Percentiles rank a stretch among this genome's conserved stretches.
Evolutionary conservation across 1,140 invertebrate species (phyloP).

Genomic region (Cepaea nemoralis): DNA sequence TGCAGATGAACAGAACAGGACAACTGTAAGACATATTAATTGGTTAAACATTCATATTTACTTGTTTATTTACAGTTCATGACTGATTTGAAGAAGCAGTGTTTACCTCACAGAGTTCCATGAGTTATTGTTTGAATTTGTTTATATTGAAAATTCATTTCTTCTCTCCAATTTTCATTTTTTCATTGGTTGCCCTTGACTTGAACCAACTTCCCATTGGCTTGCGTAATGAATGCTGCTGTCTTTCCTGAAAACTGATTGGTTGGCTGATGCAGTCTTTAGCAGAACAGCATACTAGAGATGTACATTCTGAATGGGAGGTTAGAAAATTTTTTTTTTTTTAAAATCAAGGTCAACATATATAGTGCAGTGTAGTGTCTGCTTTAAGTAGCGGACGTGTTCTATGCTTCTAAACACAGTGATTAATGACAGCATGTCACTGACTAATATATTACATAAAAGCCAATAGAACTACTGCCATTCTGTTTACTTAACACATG

Average conservation of each 20-base stretch:
- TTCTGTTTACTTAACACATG: no score
- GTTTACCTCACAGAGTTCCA: neutral
- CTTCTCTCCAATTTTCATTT: neutral
- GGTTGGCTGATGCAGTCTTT: constrained; percentile 27
- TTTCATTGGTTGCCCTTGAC: neutral
- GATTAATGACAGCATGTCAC: no score
- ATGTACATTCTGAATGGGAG: constrained; percentile 28
- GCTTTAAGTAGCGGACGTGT: no score
- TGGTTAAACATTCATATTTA: neutral
- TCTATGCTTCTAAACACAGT: no score
- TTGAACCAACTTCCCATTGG: neutral
- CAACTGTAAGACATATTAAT: neutral
- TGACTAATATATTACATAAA: no score
- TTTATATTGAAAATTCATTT: neutral
- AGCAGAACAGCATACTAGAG: constrained; percentile 33
- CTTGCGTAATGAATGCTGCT: neutral
- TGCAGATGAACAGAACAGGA: neutral
- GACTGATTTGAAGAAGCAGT: neutral
- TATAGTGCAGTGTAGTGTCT: no score
- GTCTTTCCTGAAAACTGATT: neutral
- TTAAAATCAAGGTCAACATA: no score
- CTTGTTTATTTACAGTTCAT: neutral
- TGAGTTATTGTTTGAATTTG: neutral
- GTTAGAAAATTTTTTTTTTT: constrained; percentile 26
- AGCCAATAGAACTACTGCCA: no score